Base-by-base conservation (phyloP, 2,888 invertebrate species). In the Temnothorax ravouxi region DNA sequence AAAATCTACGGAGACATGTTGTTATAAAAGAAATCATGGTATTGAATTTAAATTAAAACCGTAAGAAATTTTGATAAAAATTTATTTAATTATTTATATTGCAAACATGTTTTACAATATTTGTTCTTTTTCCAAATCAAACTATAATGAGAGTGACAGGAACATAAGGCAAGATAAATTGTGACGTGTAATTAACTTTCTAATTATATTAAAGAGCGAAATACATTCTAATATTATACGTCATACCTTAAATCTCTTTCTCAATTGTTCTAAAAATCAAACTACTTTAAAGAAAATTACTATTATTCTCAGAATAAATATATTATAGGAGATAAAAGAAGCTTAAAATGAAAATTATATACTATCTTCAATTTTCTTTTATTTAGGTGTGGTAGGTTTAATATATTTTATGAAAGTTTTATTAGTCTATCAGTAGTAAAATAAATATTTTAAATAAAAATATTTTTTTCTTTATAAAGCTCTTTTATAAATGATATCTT, bases 151-250 rank as follows among this genome's bases (percentile, higher is more conserved):
- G 50, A 3, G 0, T 64, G 8, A 25, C 8, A 25, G 8, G 13
- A 52, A 18, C 15, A 18, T 50, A 18, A 41, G 2, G 64, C 54
- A 41, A 56, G 2, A 76, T 71, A 41, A 56, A 72, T 72, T 62
- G 38, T 11, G 2, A 62, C 11, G 4, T 25, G 13, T 18, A 25
- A 64, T 77, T 54, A 59, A 67, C 11, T 69, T 79, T 56, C 21
- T 56, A 18, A 44, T 1, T 25, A 15, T 52, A 21, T 47, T 56
- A 34, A 54, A 25, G 11, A 13, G n/a, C n/a, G 0, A 29, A 29
- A 15, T 44, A 44, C 1, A 59, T 56, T 69, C 56, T 59, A 34
- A 44, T 34, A 44, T 38, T 25, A 2, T n/a, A 15, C 41, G 3
- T n/a, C 6, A 52, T 50, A 13, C 18, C 25, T 76, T 52, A 3